Percentiles rank a stretch among this genome's conserved stretches.
These are phyloP conservation scores for Ailuropoda melanoleuca DNA, from an alignment of 2,113 vertebrate genomes.

Conservation along the genomic window DNA sequence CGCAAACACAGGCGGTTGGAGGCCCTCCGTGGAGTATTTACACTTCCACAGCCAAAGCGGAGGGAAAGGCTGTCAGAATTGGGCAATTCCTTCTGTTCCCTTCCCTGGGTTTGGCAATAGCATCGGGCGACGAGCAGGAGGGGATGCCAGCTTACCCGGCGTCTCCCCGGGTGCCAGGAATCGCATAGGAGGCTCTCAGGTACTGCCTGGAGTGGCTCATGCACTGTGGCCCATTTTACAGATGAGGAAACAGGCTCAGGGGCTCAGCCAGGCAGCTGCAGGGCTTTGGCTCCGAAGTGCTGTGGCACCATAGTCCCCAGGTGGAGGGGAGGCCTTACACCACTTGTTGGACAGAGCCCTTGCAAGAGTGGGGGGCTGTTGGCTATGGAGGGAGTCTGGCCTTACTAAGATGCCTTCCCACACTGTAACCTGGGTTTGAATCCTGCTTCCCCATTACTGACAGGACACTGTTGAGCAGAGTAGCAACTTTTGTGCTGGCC, in stretches of 20 bases:
- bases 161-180: slow-evolving; percentile 12
- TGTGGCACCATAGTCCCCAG: background rate
- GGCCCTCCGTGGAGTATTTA: slow-evolving; percentile 74
- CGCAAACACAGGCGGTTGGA: slow-evolving; percentile 73
- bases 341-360: background rate
- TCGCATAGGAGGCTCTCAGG: background rate
- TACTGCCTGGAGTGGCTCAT: background rate
- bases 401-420: background rate
- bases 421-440: background rate
- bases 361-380: background rate
- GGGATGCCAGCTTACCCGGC: slow-evolving; percentile 47
- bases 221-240: background rate
- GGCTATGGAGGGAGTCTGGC: background rate
- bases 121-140: slow-evolving; percentile 20
- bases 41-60: slow-evolving; percentile 73
- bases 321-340: background rate
- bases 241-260: background rate
- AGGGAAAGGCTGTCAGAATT: slow-evolving; percentile 72
- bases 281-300: background rate
- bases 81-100: slow-evolving; percentile 76
- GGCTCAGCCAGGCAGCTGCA: background rate
- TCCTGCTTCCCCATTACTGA: background rate
- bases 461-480: background rate
- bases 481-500: background rate
- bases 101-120: slow-evolving; percentile 65